Conservation (phyloP, 2,113 vertebrate genomes). For the Elephas maximus region DNA sequence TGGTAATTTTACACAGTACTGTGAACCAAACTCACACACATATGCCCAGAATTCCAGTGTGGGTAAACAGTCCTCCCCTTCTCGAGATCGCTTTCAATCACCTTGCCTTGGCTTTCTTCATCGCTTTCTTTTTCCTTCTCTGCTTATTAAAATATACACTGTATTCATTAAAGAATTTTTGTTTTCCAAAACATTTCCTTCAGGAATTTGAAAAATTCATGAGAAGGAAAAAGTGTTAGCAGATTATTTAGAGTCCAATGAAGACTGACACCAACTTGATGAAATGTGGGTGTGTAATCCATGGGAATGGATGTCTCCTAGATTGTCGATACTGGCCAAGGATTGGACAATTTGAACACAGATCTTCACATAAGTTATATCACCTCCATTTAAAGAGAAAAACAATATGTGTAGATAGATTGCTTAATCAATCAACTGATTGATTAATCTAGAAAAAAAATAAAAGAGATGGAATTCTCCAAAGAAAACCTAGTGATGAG, state of each 20-base stretch:
- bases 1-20: background rate
- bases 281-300: background rate
- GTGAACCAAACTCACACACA: background rate
- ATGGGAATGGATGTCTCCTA: background rate
- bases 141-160: background rate
- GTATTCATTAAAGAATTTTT: background rate
- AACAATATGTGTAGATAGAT: background rate
- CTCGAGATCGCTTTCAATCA: background rate
- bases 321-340: background rate
- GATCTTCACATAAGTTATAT: background rate
- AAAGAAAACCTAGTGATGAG: background rate
- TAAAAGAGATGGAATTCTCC: background rate
- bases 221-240: background rate
- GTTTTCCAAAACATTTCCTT: constrained; percentile 23
- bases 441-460: background rate
- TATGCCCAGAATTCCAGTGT: background rate
- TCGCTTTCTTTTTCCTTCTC: background rate
- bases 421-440: background rate
- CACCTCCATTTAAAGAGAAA: background rate
- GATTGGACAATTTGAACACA: background rate
- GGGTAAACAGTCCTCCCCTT: background rate
- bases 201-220: constrained; percentile 53
- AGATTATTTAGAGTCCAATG: background rate
- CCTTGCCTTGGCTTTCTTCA: background rate
- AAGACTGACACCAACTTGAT: background rate